Evolutionary conservation across 2,888 invertebrate species (phyloP).

Genomic region (Byasa hedistus): DNA sequence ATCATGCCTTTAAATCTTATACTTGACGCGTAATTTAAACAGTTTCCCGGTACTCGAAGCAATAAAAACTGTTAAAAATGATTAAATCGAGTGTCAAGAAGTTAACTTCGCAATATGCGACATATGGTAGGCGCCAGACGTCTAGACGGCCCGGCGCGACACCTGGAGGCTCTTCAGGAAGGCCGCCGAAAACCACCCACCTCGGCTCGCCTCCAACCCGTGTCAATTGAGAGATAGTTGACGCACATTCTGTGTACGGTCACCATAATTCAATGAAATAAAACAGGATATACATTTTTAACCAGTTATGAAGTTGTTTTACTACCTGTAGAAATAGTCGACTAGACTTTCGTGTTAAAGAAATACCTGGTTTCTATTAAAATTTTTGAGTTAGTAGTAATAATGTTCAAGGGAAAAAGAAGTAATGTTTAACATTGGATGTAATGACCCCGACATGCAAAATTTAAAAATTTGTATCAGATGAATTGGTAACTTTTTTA

Average conservation of each 20-base stretch:
- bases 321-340: neutral
- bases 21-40: neutral
- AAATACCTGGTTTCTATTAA: neutral
- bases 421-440: too few relatives aligned
- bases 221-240: constrained; percentile 30
- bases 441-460: too few relatives aligned
- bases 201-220: constrained; percentile 24
- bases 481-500: too few relatives aligned
- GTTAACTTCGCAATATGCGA: constrained; percentile 35
- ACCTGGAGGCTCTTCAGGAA: constrained; percentile 62
- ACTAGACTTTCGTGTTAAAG: neutral
- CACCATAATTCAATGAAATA: neutral
- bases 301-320: neutral
- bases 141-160: constrained; percentile 59
- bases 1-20: too few relatives aligned
- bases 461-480: too few relatives aligned
- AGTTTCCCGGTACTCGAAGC: neutral
- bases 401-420: too few relatives aligned
- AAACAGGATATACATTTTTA: neutral
- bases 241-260: constrained; percentile 30
- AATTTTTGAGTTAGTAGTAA: too few relatives aligned
- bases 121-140: constrained; percentile 58
- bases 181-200: constrained; percentile 44
- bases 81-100: constrained; percentile 19
- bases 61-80: neutral